Conservation (phyloP, 2,797 vertebrate species). For the Protonibea diacanthus region DNA sequence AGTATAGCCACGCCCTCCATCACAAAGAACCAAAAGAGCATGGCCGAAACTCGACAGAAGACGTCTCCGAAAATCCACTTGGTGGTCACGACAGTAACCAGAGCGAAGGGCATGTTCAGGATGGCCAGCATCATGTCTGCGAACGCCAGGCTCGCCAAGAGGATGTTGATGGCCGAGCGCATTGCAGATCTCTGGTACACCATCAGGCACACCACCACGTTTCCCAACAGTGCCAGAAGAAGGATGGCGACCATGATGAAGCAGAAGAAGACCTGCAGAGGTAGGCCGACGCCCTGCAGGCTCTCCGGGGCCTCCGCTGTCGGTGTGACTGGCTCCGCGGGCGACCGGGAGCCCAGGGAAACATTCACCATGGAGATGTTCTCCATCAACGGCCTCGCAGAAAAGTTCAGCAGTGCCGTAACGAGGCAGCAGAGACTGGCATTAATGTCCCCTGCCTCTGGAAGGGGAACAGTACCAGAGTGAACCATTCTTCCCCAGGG, state of each 20-base stretch:
- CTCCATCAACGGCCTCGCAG: constrained; percentile 72
- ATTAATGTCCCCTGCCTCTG: constrained; percentile 84
- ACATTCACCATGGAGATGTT: constrained; percentile 70
- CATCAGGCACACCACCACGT: constrained; percentile 98
- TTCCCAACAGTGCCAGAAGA: constrained; percentile 93
- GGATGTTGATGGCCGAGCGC: constrained; percentile 99
- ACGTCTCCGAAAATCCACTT: constrained; percentile 93
- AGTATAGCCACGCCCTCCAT: constrained; percentile 96
- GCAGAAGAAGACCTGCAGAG: constrained; percentile 94
- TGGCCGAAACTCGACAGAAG: constrained; percentile 94
- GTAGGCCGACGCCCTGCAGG: constrained; percentile 86
- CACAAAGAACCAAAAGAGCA: constrained; percentile 98
- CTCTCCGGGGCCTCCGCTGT: constrained; percentile 73
- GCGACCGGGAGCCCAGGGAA: constrained; percentile 57
- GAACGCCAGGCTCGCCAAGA: constrained; percentile 96
- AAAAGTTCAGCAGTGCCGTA: constrained; percentile 86
- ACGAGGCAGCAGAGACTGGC: constrained; percentile 82
- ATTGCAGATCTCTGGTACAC: constrained; percentile 98
- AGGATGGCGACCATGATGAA: constrained; percentile 91
- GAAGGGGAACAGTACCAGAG: constrained; percentile 81
- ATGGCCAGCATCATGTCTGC: constrained; percentile 96
- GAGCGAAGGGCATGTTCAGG: constrained; percentile 96
- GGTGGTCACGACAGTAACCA: constrained; percentile 92
- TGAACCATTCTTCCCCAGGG: constrained; percentile 87
- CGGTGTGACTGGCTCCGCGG: constrained; percentile 67